These are phyloP conservation scores for Trochalopteron elliotii DNA, from an alignment of 2,113 vertebrate species.

Conservation along the genomic window DNA sequence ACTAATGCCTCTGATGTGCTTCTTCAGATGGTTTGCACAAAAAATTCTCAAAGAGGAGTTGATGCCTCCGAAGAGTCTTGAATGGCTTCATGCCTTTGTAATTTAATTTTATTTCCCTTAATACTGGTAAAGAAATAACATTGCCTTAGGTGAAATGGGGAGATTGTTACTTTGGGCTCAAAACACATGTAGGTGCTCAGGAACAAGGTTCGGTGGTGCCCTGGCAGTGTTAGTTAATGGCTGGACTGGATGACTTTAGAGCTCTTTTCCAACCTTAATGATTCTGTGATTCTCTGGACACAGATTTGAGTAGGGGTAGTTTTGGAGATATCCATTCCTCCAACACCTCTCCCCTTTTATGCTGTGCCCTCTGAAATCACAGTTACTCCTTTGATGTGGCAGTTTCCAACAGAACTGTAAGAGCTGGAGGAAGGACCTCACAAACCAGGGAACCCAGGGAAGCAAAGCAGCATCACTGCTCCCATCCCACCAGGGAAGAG, in stretches of 20 bases:
- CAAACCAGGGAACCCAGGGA: background rate
- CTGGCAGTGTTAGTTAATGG: background rate
- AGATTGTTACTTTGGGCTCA: background rate
- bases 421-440: background rate
- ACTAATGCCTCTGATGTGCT: background rate
- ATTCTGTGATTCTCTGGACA: background rate
- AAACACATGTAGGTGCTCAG: background rate
- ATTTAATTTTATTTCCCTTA: background rate
- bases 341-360: background rate
- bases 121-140: background rate
- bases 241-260: background rate
- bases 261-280: background rate
- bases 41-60: background rate
- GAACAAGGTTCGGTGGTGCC: background rate
- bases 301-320: background rate
- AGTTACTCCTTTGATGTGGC: background rate
- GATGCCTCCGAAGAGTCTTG: background rate
- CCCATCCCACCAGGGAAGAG: background rate
- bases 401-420: background rate
- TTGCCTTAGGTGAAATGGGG: background rate
- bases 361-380: background rate
- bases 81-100: background rate
- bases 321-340: background rate
- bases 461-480: background rate
- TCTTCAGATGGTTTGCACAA: background rate